Evolutionary conservation across 2,797 vertebrate species (phyloP), one percentile per base, ranked within the genome.

Genomic region (Neostethus bicornis): DNA sequence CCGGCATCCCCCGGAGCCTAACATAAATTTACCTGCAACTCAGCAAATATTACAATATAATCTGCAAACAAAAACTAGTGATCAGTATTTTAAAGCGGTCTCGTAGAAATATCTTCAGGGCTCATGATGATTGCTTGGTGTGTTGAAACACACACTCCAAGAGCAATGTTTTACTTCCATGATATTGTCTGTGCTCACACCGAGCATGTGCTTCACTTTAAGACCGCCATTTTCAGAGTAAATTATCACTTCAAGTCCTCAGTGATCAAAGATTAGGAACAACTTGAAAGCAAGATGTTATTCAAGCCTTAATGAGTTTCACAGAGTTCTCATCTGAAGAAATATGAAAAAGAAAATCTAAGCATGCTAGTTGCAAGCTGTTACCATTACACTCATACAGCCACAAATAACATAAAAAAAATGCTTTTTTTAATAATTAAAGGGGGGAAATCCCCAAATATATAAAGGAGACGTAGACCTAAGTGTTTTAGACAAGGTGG

Each of bases 401-500:
- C 3, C 9, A 16, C 13, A 24, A 0, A 8, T 7, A 25, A 10
- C 46, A 29, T 26, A 21, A 5, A 26, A 34, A 37, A 57, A 61
- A 20, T 29, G 12, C 2, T 50, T 59, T 31, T 48, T 58, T 66
- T 32, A 11, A 2, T 63, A 74, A 73, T 73, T 55, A 52, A 17
- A 61, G 79, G 75, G 86, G 72, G 60, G 77, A 77, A 75, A 56
- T 56, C 38, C 51, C 66, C 54, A 59, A 51, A 82, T 77, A 63
- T 39, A 44, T 47, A 41, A 12, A 48, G 75, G 54, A 78, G 57
- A 84, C 70, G 61, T 76, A 75, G 83, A 58, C 76, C 74, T 84
- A 87, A 90, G 78, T 75, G 75, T 50, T 66, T 70, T 53, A 66
- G 85, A 89, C 80, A 80, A 87, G 87, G 87, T 82, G 60, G 20